Evolutionary conservation across 1,140 invertebrate genomes (phyloP).

Genomic region (Sitophilus oryzae): DNA sequence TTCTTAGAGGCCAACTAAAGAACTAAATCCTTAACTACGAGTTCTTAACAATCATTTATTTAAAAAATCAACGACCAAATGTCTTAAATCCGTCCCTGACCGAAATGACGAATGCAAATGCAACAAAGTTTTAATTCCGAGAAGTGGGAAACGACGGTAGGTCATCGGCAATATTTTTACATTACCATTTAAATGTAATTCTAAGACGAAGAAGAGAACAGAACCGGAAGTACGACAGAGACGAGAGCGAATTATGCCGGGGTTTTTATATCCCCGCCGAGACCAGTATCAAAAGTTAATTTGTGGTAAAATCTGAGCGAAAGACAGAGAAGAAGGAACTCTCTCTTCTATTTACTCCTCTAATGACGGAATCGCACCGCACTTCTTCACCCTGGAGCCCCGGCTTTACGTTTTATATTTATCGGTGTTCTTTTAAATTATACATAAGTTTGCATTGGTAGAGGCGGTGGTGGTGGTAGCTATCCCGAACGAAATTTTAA

Average conservation of each 20-base stretch:
- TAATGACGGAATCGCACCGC: constrained; percentile 33
- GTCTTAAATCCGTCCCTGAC: constrained; percentile 16
- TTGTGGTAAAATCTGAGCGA: constrained; percentile 37
- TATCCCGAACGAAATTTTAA: constrained; percentile 6
- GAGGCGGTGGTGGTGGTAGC: no score
- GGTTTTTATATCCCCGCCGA: constrained; percentile 43
- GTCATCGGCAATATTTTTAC: constrained; percentile 40
- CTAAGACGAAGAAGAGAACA: no score
- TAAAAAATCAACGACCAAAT: no score
- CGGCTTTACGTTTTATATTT: constrained; percentile 32
- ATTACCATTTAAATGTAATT: constrained; percentile 45
- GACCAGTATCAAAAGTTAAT: constrained; percentile 44
- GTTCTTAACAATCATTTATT: no score
- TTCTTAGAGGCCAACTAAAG: no score
- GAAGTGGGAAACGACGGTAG: constrained; percentile 24
- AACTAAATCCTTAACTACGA: no score
- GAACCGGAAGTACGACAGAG: constrained; percentile 29
- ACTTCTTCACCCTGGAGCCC: constrained; percentile 22
- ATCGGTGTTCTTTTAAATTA: constrained; percentile 33
- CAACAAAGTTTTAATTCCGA: constrained; percentile 42
- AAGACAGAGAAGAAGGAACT: not conserved
- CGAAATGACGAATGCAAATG: constrained; percentile 42
- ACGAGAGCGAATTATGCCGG: constrained; percentile 34
- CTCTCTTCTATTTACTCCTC: constrained; percentile 33
- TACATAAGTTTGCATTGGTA: constrained; percentile 24